Conservation (phyloP, 2,113 vertebrate species). For the Oriolus oriolus region DNA sequence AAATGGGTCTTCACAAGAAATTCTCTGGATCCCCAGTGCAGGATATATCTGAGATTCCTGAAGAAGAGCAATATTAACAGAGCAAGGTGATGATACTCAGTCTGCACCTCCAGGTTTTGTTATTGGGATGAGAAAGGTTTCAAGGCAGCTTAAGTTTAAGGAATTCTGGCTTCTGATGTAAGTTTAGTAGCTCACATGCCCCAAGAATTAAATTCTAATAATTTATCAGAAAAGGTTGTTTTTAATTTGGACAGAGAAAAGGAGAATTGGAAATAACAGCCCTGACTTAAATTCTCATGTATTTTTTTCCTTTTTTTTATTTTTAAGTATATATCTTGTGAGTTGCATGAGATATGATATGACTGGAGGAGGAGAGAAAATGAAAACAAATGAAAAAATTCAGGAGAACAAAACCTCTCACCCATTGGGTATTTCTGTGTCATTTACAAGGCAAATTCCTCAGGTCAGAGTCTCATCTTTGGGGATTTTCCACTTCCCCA, state of each 20-base stretch:
- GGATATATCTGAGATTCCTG: slow-evolving; percentile 40
- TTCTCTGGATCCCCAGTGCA: slow-evolving; percentile 1
- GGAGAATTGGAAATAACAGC: neutral
- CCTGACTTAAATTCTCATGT: neutral
- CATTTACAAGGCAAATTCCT: neutral
- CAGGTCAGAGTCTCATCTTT: neutral
- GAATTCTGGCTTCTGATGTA: neutral
- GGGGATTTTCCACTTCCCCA: slow-evolving; percentile 16
- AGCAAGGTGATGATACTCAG: neutral
- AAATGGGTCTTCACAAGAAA: neutral
- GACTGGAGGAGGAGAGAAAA: neutral
- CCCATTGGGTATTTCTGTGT: neutral
- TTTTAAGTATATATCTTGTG: neutral
- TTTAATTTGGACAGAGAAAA: neutral
- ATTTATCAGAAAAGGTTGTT: neutral
- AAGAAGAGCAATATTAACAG: neutral
- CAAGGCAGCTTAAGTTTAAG: neutral
- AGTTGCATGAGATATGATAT: neutral
- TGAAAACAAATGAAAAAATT: neutral
- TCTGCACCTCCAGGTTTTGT: neutral
- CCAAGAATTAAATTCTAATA: neutral
- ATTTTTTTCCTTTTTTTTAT: neutral
- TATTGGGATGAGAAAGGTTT: neutral
- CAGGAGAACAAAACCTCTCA: neutral
- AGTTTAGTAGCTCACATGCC: neutral